phyloP scores from a whole-genome alignment of 2,797 vertebrate species.

The Salarias fasciatus region DNA sequence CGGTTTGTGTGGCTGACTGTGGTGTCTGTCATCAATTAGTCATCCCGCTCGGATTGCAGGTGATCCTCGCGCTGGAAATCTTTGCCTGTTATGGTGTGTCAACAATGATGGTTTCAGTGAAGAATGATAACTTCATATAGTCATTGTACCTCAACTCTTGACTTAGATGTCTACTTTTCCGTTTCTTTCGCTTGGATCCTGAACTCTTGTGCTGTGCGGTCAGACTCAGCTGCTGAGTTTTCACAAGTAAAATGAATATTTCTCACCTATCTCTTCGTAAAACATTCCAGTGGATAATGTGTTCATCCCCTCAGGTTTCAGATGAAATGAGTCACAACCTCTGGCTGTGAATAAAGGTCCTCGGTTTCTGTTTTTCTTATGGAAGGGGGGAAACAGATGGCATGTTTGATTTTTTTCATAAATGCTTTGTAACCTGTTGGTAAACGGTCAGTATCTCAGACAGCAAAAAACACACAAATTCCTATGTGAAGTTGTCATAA shows the following conservation, averaged over 20 bases:
- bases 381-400: conserved; percentile 28
- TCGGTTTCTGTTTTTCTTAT: conserved; percentile 5
- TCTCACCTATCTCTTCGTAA: background rate
- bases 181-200: background rate
- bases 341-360: conserved; percentile 27
- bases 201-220: background rate
- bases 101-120: conserved; percentile 5
- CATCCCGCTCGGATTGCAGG: conserved; percentile 36
- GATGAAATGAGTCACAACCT: conserved; percentile 46
- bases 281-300: background rate
- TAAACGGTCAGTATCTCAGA: conserved; percentile 36
- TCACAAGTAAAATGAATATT: conserved; percentile 22
- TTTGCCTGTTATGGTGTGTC: conserved; percentile 27
- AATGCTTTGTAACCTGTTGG: conserved; percentile 3
- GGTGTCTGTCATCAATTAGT: conserved; percentile 57
- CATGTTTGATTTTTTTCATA: conserved; percentile 10
- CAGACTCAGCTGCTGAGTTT: conserved; percentile 8
- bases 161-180: background rate
- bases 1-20: conserved; percentile 30
- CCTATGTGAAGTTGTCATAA: conserved; percentile 25
- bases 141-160: background rate
- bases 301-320: conserved; percentile 24
- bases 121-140: background rate
- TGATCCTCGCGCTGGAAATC: conserved; percentile 21
- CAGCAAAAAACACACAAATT: conserved; percentile 11